A percentile compares a stretch with the other conserved stretches of the same genome.
phyloP scores from a whole-genome alignment of 2,797 vertebrate genomes.

The Sebastes kiyomatsui region DNA sequence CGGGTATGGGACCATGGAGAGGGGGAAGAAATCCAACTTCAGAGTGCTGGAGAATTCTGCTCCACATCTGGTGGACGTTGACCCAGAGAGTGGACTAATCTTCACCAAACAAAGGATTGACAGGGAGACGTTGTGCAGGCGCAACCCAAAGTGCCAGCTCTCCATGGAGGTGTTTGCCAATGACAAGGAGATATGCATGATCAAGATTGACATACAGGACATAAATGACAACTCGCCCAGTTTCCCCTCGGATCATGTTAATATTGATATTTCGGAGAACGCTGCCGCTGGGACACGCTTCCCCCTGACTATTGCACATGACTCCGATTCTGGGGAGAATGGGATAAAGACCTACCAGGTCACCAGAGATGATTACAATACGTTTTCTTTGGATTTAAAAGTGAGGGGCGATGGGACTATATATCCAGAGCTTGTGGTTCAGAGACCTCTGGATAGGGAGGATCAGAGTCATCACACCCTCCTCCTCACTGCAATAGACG shows the following conservation, averaged over 20 bases:
- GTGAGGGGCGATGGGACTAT: constrained; percentile 97
- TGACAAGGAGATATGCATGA: constrained; percentile 99
- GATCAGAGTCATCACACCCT: constrained; percentile 97
- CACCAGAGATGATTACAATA: constrained; percentile 94
- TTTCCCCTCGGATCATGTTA: constrained; percentile 80
- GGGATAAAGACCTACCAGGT: constrained; percentile 97
- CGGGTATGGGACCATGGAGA: constrained; percentile 86
- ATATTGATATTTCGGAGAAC: constrained; percentile 84
- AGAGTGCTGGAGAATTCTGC: constrained; percentile 98
- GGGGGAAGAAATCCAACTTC: constrained; percentile 91
- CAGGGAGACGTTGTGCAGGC: constrained; percentile 94
- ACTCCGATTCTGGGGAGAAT: constrained; percentile 94
- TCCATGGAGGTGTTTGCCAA: constrained; percentile 99
- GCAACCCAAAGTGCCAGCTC: constrained; percentile 95
- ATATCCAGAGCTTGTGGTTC: constrained; percentile 96
- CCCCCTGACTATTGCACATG: constrained; percentile 91
- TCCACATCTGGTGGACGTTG: constrained; percentile 95
- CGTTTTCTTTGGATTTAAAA: constrained; percentile 97
- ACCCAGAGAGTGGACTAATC: constrained; percentile 95
- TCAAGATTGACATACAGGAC: constrained; percentile 86
- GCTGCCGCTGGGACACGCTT: constrained; percentile 81
- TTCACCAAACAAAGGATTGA: constrained; percentile 98
- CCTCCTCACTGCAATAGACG: constrained; percentile 94
- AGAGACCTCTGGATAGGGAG: constrained; percentile 95
- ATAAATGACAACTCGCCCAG: constrained; percentile 85